Base-by-base conservation (phyloP, 2,888 invertebrate genomes). In the Cordilura impudica region DNA sequence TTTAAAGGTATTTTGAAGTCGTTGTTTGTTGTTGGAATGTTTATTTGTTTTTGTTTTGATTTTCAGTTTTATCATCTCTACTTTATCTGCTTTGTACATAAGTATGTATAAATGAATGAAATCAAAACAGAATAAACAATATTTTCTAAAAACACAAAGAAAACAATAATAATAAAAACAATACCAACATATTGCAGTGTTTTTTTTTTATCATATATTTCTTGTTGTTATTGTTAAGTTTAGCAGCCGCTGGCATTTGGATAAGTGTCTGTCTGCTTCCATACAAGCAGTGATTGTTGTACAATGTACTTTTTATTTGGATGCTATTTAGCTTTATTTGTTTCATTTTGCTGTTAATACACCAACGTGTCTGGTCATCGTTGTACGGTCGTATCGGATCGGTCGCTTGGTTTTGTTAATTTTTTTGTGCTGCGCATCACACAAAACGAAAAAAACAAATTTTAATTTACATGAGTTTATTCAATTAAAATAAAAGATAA, bases 301-400 rank as follows among this genome's bases (percentile, higher is more conserved):
- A 8, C 31, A 31, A 31, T 12, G 2, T 39, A 3, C n/a, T 53
- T 63, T 23, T 76, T 51, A 31, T 73, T 67, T 21, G 12, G 49
- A 49, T 69, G 60, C 35, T 61, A 65, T 51, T 60, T 26, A 26
- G 35, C 31, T 16, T 63, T 67, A 26, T 26, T 35, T 10, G 10
- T 67, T 31, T 78, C 75, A 79, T 75, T 79, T 79, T 51, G 75
- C 63, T 79, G 75, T 75, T 51, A 72, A 63, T 72, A 53, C 39
- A 56, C 67, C 35, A 47, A 67, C 56, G 71, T 71, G 56, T 51
- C 16, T 61, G 67, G 70, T 60, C 7, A 21, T 51, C 7, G 26
- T 51, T 65, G 2, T n/a, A 39, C 35, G 39, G 4, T 69, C 47
- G 29, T n/a, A n/a, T n/a, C n/a, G n/a, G n/a, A 2, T 26, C 47